Percentiles rank a stretch among this genome's conserved stretches.
Conservation (phyloP, 2,888 invertebrate species). For the Cartodere bifasciata region DNA sequence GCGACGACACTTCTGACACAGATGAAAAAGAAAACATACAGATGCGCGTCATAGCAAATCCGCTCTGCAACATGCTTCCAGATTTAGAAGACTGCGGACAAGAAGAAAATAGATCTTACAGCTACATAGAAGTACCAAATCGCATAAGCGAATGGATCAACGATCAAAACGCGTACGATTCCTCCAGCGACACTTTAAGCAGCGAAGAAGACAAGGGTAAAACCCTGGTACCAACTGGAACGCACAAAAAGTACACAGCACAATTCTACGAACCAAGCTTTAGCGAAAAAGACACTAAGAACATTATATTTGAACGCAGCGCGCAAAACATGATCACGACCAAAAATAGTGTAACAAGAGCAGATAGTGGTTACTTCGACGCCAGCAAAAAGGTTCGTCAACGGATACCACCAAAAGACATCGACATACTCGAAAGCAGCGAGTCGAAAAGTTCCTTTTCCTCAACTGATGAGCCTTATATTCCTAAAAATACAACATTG, state of each 20-base stretch:
- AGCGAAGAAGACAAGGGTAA: slow-evolving; percentile 9
- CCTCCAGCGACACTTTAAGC: too few species aligned
- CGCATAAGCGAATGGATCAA: slow-evolving; percentile 31
- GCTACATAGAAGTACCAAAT: slow-evolving; percentile 16
- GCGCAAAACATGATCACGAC: slow-evolving; percentile 1
- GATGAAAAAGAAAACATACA: neutral
- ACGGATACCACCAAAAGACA: slow-evolving; percentile 30
- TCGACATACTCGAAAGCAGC: slow-evolving; percentile 23
- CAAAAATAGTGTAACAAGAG: neutral
- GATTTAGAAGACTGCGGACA: too few species aligned
- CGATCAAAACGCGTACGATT: slow-evolving; percentile 31
- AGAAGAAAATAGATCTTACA: slow-evolving; percentile 15
- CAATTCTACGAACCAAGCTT: slow-evolving; percentile 5
- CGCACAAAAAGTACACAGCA: slow-evolving; percentile 6
- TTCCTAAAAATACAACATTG: too few species aligned
- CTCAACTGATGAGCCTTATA: slow-evolving; percentile 12
- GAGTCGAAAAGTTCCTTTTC: too few species aligned
- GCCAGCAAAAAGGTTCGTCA: slow-evolving; percentile 30
- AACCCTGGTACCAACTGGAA: slow-evolving; percentile 7
- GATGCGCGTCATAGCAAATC: slow-evolving; percentile 11
- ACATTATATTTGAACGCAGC: neutral
- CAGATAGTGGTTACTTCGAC: slow-evolving; percentile 31
- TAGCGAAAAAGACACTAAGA: neutral
- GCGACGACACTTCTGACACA: slow-evolving; percentile 9
- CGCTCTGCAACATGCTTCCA: slow-evolving; percentile 2